Conservation (phyloP, 1,140 invertebrate species). For the Zaprionus kolodkinae region DNA sequence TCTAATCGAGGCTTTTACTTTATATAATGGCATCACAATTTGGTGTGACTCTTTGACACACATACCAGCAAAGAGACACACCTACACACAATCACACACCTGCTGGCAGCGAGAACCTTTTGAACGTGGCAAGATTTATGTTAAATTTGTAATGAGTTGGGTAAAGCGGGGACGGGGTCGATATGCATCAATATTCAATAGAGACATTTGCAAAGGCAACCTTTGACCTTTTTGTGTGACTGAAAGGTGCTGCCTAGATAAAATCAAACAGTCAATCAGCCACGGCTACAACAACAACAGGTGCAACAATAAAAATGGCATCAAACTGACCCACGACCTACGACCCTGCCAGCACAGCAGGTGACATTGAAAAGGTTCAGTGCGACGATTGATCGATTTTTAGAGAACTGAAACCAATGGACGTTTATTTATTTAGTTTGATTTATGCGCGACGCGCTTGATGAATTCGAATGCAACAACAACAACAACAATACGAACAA, state of each 20-base stretch:
- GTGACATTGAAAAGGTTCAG: constrained; percentile 41
- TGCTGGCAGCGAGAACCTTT: neutral
- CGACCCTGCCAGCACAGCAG: constrained; percentile 34
- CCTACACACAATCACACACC: constrained; percentile 17
- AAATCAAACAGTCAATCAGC: constrained; percentile 31
- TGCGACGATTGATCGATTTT: constrained; percentile 31
- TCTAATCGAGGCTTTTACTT: constrained; percentile 68
- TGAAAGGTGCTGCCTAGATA: constrained; percentile 32
- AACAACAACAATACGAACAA: constrained; percentile 17
- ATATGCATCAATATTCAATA: constrained; percentile 67
- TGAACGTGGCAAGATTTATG: constrained; percentile 63
- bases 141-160: constrained; percentile 65
- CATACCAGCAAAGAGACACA: constrained; percentile 34
- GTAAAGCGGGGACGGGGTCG: constrained; percentile 21
- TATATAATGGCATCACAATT: constrained; percentile 70
- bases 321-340: neutral
- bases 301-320: constrained; percentile 41
- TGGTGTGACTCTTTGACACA: constrained; percentile 70
- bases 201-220: constrained; percentile 55
- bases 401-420: constrained; percentile 29
- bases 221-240: constrained; percentile 57
- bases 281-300: constrained; percentile 32
- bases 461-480: constrained; percentile 53
- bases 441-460: constrained; percentile 57
- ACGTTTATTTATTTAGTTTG: constrained; percentile 62